Conservation (phyloP, 2,888 invertebrate genomes). For the Cheilosia scutellata region DNA sequence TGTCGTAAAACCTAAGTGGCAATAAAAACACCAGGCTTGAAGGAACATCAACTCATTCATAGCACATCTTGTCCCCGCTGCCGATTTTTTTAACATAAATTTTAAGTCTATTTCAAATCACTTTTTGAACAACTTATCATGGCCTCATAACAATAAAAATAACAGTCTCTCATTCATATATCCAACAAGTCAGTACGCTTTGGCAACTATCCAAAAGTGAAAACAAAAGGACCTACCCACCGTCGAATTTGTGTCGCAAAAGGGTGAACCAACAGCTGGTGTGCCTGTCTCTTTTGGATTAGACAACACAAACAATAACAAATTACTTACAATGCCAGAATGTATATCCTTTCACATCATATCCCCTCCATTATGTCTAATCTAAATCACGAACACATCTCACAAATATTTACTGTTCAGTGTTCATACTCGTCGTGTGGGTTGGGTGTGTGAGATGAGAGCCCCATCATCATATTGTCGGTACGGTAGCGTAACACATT, state of each 20-base stretch:
- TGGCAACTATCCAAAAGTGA: constrained; percentile 61
- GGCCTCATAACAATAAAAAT: constrained; percentile 53
- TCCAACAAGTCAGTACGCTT: constrained; percentile 56
- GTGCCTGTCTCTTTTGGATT: constrained; percentile 29
- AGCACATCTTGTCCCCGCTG: background rate
- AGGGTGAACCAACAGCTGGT: background rate
- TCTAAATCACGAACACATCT: constrained; percentile 57
- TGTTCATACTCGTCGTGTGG: background rate
- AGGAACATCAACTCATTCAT: background rate
- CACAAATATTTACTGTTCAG: constrained; percentile 16
- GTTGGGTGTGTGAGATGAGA: constrained; percentile 30
- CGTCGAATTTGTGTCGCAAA: constrained; percentile 9
- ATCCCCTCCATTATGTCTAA: constrained; percentile 63
- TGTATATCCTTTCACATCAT: constrained; percentile 51
- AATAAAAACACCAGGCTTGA: too few species aligned
- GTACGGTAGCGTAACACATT: constrained; percentile 50
- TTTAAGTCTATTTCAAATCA: constrained; percentile 55
- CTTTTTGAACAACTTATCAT: constrained; percentile 47
- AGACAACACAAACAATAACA: constrained; percentile 17
- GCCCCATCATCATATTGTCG: constrained; percentile 36
- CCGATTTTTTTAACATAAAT: constrained; percentile 4
- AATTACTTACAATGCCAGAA: constrained; percentile 28
- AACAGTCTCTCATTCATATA: constrained; percentile 22
- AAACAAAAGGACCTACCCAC: constrained; percentile 45
- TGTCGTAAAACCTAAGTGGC: too few species aligned